These are phyloP conservation scores for Isurus oxyrinchus DNA, from an alignment of 2,113 vertebrate species.

Conservation along the genomic window DNA sequence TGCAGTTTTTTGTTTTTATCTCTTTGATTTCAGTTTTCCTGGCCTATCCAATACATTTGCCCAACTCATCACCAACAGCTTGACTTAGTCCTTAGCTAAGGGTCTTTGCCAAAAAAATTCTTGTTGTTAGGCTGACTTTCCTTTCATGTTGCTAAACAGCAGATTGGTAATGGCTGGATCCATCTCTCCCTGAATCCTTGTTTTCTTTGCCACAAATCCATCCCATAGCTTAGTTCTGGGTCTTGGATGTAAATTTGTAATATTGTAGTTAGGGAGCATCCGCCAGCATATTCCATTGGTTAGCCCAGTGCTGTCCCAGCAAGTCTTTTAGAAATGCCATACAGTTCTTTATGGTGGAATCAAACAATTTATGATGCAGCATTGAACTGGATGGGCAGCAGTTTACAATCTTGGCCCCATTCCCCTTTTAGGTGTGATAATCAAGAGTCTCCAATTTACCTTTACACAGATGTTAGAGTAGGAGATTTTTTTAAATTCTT, in stretches of 20 bases:
- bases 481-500: neutral
- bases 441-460: neutral
- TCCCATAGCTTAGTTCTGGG: neutral
- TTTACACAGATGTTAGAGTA: neutral
- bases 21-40: neutral
- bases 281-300: neutral
- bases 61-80: neutral
- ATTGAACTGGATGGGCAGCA: neutral
- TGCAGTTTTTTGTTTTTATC: no score
- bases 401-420: neutral
- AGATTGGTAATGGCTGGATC: neutral
- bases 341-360: neutral
- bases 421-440: neutral
- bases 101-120: neutral
- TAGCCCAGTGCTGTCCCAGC: neutral
- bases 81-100: neutral
- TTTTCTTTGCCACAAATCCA: neutral
- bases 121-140: neutral
- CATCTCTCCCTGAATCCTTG: neutral
- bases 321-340: neutral
- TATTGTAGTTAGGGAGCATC: neutral
- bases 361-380: neutral
- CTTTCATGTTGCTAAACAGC: neutral
- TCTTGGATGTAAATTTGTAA: neutral
- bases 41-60: neutral